Conservation (phyloP, 2,113 vertebrate species). For the Pterophyllum scalare region DNA sequence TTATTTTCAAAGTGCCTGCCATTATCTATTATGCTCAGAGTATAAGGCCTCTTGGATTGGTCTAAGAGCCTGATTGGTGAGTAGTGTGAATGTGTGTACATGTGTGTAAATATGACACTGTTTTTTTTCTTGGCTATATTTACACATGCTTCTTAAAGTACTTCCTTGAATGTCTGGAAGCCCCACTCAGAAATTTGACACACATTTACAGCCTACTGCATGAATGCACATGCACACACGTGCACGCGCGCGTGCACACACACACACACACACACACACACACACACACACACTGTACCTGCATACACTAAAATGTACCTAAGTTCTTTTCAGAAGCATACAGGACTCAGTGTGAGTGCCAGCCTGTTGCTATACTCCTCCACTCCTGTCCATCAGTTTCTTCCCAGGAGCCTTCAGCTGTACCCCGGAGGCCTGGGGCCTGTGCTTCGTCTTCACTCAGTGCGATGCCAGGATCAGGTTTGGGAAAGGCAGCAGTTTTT, state of each 20-base stretch:
- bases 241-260: constrained; percentile 14
- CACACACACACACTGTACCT: constrained; percentile 8
- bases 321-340: constrained; percentile 59
- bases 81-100: constrained; percentile 40
- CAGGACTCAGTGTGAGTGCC: constrained; percentile 68
- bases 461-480: constrained; percentile 75
- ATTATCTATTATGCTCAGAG: constrained; percentile 70
- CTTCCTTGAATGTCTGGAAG: constrained; percentile 53
- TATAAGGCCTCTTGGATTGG: constrained; percentile 34
- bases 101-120: constrained; percentile 66
- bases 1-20: constrained; percentile 68
- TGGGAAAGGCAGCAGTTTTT: constrained; percentile 76
- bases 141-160: constrained; percentile 64
- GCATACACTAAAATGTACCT: constrained; percentile 18
- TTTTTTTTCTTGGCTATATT: constrained; percentile 65
- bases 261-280: background rate
- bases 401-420: constrained; percentile 61
- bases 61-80: constrained; percentile 47
- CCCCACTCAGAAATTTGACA: constrained; percentile 51
- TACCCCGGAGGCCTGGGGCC: constrained; percentile 61
- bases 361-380: constrained; percentile 75
- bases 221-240: background rate
- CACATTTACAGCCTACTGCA: constrained; percentile 43
- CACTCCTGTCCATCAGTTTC: constrained; percentile 73
- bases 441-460: constrained; percentile 59